These are phyloP conservation scores for Congeria kusceri DNA, from an alignment of 2,888 invertebrate species.

Conservation along the genomic window DNA sequence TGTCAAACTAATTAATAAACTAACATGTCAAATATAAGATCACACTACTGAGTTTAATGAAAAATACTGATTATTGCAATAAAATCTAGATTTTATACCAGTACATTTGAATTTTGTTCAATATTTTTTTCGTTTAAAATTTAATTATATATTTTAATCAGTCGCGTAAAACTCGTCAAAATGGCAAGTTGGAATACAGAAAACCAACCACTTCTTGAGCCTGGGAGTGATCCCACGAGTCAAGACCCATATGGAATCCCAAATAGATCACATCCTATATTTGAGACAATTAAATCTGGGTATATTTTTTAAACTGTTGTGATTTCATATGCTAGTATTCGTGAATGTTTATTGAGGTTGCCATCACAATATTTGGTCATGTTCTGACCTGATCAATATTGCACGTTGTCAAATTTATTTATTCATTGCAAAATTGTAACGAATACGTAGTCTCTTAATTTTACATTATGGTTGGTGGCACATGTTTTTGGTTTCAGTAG, in stretches of 20 bases:
- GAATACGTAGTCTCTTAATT: no score
- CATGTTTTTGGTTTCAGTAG: no score
- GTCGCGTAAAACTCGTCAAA: slow-evolving; percentile 6
- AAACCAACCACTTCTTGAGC: slow-evolving; percentile 45
- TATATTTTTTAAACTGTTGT: slow-evolving; percentile 83
- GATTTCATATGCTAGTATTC: not conserved
- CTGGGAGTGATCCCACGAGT: slow-evolving; percentile 43
- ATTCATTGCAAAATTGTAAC: no score
- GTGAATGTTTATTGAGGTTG: not conserved
- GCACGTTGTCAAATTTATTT: not conserved
- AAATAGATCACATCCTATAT: slow-evolving; percentile 86
- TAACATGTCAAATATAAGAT: no score
- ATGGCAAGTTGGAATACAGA: slow-evolving; percentile 34
- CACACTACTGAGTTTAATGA: no score
- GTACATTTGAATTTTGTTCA: no score
- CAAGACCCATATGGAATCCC: slow-evolving; percentile 33
- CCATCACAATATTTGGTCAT: slow-evolving; percentile 9
- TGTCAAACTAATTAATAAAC: no score
- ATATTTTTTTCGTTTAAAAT: no score
- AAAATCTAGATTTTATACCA: no score
- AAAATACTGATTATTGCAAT: no score
- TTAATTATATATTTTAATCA: no score
- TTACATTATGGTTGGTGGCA: no score
- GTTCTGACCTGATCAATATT: slow-evolving; percentile 24
- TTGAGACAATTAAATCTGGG: slow-evolving; percentile 95